Base-by-base conservation (phyloP, 1,140 invertebrate species). In the Drosophila ironensis region DNA sequence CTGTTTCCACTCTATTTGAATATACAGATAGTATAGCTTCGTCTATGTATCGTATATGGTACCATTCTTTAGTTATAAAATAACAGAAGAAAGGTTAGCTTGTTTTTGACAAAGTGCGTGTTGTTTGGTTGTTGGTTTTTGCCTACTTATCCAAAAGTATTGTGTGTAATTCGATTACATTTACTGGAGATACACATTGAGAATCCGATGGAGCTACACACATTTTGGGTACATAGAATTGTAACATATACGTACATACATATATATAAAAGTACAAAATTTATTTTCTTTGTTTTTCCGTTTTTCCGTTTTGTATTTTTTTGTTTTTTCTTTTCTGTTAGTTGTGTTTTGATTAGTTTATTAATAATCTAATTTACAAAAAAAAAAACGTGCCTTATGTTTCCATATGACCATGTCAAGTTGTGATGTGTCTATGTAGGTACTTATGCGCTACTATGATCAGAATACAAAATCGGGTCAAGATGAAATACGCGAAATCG, bases 201-300 rank as follows among this genome's bases (percentile, higher is more conserved):
- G 63, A 69, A 56, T 69, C 61, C 66, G 66, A 40, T 73, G 27
- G n/a, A 53, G 46, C 17, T 59, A 14, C 47, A 54, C 52, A 52
- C 33, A n/a, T n/a, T n/a, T 51, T 40, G 25, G 41, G 40, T 40
- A 33, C 53, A 61, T 61, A 46, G 30, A 45, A 44, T 46, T 41
- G 9, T 37, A 27, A 51, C 25, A 19, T 25, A 57, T 50, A 57
- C 37, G 46, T 53, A 33, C 51, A 38, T 47, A 47, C 53, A 70
- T 74, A 75, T 75, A 76, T 77, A 77, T 78, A 77, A 77, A 77
- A 78, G 74, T 77, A 77, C 74, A 77, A 77, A 77, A 77, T 68
- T 70, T 35, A 4, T 6, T 22, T 50, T 42, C 27, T 35, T 45
- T 25, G 14, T 1, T 41, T 51, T 17, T n/a, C 37, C 30, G 24